Evolutionary conservation across 2,888 invertebrate species (phyloP).

Genomic region (Leuctra nigra): DNA sequence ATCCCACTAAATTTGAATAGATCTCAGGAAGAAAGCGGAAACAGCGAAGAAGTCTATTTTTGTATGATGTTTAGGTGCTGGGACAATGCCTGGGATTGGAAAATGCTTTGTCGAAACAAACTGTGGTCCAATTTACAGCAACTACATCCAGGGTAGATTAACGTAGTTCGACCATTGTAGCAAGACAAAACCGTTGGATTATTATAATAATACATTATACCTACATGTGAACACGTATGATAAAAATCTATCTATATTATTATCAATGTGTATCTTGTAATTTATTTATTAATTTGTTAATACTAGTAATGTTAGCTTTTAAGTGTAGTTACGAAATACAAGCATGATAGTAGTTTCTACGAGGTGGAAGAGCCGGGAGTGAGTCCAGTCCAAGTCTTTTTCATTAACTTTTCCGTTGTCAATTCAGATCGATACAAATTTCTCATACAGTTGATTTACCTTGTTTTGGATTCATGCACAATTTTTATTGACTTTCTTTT

Average conservation of each 20-base stretch:
- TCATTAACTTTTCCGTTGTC: too few species aligned
- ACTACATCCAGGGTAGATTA: constrained; percentile 9
- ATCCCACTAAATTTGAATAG: constrained; percentile 25
- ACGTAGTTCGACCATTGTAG: constrained; percentile 8
- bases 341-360: constrained; percentile 23
- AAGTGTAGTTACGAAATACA: constrained; percentile 27
- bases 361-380: constrained; percentile 25
- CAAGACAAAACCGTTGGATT: constrained; percentile 5
- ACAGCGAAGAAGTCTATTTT: constrained; percentile 27
- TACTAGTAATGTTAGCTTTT: constrained; percentile 26
- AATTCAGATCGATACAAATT: too few species aligned
- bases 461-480: too few species aligned
- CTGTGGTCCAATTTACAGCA: constrained; percentile 24
- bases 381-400: too few species aligned
- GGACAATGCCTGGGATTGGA: constrained; percentile 19
- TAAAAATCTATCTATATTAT: constrained; percentile 7
- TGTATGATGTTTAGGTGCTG: constrained; percentile 29
- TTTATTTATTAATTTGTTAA: constrained; percentile 28
- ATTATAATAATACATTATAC: constrained; percentile 4
- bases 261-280: constrained; percentile 22
- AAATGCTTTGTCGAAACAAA: constrained; percentile 21
- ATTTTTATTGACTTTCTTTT: too few species aligned
- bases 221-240: constrained; percentile 5
- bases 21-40: constrained; percentile 28
- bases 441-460: too few species aligned